Evolutionary conservation across 37 sponge, comb jelly and placozoan genomes (phyloP).

Genomic region (Ephydatia muelleri): DNA sequence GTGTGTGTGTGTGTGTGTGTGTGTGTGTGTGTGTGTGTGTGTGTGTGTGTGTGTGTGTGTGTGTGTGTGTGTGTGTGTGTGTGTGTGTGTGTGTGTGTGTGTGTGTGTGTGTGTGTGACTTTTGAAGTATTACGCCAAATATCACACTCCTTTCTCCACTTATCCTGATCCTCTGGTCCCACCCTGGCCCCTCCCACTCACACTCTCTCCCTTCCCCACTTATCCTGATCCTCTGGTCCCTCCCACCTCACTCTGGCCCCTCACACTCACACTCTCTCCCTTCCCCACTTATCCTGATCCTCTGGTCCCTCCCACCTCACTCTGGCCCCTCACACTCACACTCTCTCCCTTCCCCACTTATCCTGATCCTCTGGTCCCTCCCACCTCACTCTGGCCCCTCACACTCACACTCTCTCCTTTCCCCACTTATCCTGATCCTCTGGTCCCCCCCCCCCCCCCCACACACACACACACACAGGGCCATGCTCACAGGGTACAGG

Average conservation of each 20-base stretch:
- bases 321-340: background rate
- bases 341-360: background rate
- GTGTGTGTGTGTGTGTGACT: conserved; percentile 6
- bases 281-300: background rate
- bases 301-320: background rate
- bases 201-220: background rate
- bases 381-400: background rate
- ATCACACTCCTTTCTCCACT: background rate
- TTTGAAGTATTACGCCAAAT: background rate
- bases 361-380: background rate
- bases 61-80: conserved; percentile 20
- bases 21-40: conserved; percentile 30
- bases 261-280: background rate
- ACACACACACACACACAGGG: background rate
- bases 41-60: conserved; percentile 30
- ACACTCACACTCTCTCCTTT: background rate
- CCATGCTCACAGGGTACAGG: conserved; percentile 19
- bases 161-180: background rate
- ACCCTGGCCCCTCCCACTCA: background rate
- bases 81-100: background rate
- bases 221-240: background rate
- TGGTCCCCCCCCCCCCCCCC: background rate
- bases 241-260: background rate
- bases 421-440: background rate
- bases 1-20: conserved; percentile 10